These are phyloP conservation scores for Parazoanthus swiftii DNA, from an alignment of 92 coral and sea anemone genomes.

Conservation along the genomic window DNA sequence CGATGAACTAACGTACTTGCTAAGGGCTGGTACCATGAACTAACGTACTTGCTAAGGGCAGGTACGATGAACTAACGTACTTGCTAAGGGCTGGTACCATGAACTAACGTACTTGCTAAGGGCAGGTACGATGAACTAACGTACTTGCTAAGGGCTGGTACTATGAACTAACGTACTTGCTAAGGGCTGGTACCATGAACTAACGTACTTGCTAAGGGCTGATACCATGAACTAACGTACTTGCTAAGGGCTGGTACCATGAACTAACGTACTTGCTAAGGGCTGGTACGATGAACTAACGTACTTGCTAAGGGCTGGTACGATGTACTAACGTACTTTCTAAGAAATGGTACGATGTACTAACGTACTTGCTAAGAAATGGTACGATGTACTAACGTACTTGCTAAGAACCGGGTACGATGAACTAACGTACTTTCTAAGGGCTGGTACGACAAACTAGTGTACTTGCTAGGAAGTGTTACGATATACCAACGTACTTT, in stretches of 20 bases:
- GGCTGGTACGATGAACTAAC: too few relatives aligned
- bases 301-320: too few relatives aligned
- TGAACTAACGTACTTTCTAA: background rate
- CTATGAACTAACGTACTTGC: background rate
- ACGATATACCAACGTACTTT: background rate
- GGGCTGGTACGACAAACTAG: too few relatives aligned
- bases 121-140: background rate
- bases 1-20: background rate
- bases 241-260: too few relatives aligned
- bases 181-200: too few relatives aligned
- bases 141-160: background rate
- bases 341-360: too few relatives aligned
- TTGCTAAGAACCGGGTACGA: too few relatives aligned
- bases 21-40: too few relatives aligned
- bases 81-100: too few relatives aligned
- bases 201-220: conserved; percentile 13
- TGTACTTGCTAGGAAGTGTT: too few relatives aligned
- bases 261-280: too few relatives aligned
- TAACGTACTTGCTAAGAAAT: background rate
- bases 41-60: conserved; percentile 11
- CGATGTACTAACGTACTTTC: too few relatives aligned
- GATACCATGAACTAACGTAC: background rate
- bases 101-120: background rate
- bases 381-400: background rate
- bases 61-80: background rate